Base-by-base conservation (phyloP, 2,797 vertebrate genomes). In the Takifugu rubripes region DNA sequence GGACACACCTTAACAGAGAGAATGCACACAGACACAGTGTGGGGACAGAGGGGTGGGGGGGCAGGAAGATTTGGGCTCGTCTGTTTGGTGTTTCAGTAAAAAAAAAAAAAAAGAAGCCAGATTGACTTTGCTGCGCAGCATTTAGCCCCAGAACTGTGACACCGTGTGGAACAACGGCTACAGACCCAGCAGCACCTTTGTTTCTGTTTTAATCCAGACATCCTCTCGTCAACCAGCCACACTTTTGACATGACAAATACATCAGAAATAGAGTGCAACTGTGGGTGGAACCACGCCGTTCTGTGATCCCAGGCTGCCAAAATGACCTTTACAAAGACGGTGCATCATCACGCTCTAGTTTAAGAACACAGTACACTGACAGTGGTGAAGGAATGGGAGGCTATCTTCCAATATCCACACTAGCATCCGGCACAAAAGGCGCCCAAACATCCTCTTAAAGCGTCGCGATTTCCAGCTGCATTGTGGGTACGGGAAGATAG, bases 221-320 rank as follows among this genome's bases (percentile, higher is more conserved):
- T 54, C 68, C 70, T 59, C 47, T 57, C 54, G 52, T 59, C 70
- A 67, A 72, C 72, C 62, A 74, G 76, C 68, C 84, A 79, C 68
- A 71, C 51, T 46, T 57, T 55, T 83, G 36, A 40, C 36, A 14
- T 14, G 36, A 40, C 36, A 40, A 40, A 40, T 40, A 85, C 84
- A 88, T 88, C 89, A 90, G 87, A 88, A 89, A 61, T 84, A 89
- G 86, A 88, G 75, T 61, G 75, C 64, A 61, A 72, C 81, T 67
- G 56, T 65, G 49, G 51, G 44, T 17, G 6, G 6, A 46, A 46
- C 44, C 8, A 9, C 6, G 44, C 44, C 16, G 44, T 7, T 64
- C 63, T 16, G 57, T 45, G 59, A n/a, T 62, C 68, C 85, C 85
- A 76, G 88, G 87, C 87, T 89, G 89, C 87, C 89, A 88, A 89